Evolutionary conservation across 2,888 invertebrate genomes (phyloP).

Genomic region (Ceratothoa steindachneri): DNA sequence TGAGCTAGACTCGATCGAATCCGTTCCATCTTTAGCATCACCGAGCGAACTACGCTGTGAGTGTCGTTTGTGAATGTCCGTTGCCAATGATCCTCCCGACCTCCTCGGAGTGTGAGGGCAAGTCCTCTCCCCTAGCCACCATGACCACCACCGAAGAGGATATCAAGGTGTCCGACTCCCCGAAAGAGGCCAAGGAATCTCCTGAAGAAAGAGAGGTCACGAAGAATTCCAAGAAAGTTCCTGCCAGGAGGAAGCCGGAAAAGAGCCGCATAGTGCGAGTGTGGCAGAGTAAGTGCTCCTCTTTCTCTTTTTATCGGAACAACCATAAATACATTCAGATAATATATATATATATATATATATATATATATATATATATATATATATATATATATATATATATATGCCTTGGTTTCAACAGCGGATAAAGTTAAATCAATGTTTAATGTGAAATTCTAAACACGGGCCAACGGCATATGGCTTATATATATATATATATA

Average conservation of each 20-base stretch:
- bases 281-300: background rate
- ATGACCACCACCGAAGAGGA: constrained; percentile 13
- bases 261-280: background rate
- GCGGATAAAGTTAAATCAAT: no score
- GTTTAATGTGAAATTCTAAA: no score
- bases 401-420: background rate
- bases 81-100: background rate
- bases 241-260: background rate
- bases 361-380: constrained; percentile 15
- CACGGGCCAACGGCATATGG: background rate
- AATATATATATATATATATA: constrained; percentile 12
- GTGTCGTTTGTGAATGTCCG: background rate
- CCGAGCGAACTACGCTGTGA: no score
- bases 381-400: constrained; percentile 13
- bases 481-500: background rate
- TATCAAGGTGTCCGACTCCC: background rate
- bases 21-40: no score
- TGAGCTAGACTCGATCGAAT: no score
- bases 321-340: constrained; percentile 1
- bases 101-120: background rate
- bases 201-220: background rate
- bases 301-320: background rate
- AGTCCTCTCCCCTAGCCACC: background rate
- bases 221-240: background rate
- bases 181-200: background rate